Evolutionary conservation across 2,888 invertebrate species (phyloP).

Genomic region (Callosobruchus maculatus): DNA sequence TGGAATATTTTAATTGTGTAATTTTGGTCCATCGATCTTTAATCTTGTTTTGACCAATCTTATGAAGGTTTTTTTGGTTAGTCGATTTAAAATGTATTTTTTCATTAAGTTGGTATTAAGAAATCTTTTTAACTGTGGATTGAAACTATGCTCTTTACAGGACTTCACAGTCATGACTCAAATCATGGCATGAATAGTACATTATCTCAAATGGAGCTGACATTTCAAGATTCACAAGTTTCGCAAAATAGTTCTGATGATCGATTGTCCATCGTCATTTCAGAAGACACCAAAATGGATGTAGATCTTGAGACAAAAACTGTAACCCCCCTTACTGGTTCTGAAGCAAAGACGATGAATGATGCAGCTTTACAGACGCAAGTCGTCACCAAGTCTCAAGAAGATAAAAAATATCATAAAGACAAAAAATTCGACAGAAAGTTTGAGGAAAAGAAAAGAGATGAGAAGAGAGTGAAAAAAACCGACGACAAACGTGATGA

Average conservation of each 20-base stretch:
- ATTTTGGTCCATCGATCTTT: too few relatives aligned
- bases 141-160: constrained; percentile 30
- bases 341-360: constrained; percentile 7
- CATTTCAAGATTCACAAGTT: constrained; percentile 59
- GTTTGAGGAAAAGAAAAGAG: constrained; percentile 20
- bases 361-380: neutral
- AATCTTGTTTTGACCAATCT: too few relatives aligned
- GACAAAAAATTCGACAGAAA: constrained; percentile 14
- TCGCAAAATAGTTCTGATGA: constrained; percentile 63
- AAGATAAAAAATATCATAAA: constrained; percentile 7
- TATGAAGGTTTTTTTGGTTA: too few relatives aligned
- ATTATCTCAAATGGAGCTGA: constrained; percentile 38
- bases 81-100: too few relatives aligned
- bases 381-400: neutral
- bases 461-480: constrained; percentile 4
- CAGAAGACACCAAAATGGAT: constrained; percentile 50
- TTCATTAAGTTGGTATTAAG: too few relatives aligned
- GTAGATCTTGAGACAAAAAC: constrained; percentile 34
- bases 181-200: constrained; percentile 31
- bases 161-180: constrained; percentile 53
- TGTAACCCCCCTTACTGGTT: constrained; percentile 3
- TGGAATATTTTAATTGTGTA: too few relatives aligned
- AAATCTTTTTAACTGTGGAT: too few relatives aligned
- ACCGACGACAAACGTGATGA: constrained; percentile 16
- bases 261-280: constrained; percentile 53